Base-by-base conservation (phyloP, 2,113 vertebrate genomes). In the Silurus asotus region DNA sequence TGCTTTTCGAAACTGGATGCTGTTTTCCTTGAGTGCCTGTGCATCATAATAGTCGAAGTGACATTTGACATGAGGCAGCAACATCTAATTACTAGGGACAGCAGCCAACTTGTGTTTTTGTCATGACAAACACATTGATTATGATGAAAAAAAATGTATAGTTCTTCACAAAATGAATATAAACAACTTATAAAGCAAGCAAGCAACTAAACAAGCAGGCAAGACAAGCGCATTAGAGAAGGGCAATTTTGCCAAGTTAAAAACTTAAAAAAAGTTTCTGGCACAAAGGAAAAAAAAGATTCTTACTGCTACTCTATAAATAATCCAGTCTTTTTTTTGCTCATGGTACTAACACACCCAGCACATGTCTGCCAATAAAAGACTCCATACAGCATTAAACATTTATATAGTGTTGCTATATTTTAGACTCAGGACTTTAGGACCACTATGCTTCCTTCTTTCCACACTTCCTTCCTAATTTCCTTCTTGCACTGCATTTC, bases 341-440 rank as follows among this genome's bases (percentile, higher is more conserved):
- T 59, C 64, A 80, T 64, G 59, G 37, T n/a, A n/a, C 59, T 49
- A 17, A 64, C 10, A 64, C 37, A 64, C 78, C 53, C 64, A 17
- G 51, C 45, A 83, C 17, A 59, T 64, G 85, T 64, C 64, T 85
- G 55, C 65, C 78, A 87, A 76, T n/a, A 51, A 10, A 58, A 89
- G 23, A 37, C 28, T 69, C 65, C 81, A 79, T 82, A 28, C 49
- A 55, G 74, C 62, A 56, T 85, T 61, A 78, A 67, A 65, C 45
- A 64, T 84, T 76, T 74, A 77, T 77, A 17, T 48, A 65, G 37
- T 37, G 37, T 19, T 55, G 61, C 62, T 65, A 14, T 77, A 53
- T 28, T 37, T 85, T 77, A 55, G 59, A 78, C 48, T 58, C n/a
- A 77, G 59, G 15, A 37, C 56, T 14, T 78, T 55, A 78, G 55